These are phyloP conservation scores for Bedellia somnulentella DNA, from an alignment of 2,888 invertebrate genomes.

Conservation along the genomic window DNA sequence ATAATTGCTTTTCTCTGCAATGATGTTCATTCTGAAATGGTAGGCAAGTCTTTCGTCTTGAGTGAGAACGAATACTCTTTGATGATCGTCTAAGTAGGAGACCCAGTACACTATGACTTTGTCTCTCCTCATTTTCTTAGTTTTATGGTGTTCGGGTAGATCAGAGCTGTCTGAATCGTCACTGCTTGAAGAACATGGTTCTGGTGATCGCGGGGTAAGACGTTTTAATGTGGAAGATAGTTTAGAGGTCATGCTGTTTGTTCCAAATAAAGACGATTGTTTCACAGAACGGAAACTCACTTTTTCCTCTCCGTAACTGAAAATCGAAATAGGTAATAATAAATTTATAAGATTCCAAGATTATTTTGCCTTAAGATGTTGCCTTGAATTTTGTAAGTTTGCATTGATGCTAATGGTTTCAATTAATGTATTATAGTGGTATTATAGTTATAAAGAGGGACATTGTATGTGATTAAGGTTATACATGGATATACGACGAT, in stretches of 20 bases:
- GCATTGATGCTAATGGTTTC: too few relatives aligned
- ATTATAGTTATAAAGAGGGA: too few relatives aligned
- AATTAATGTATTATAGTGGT: too few relatives aligned
- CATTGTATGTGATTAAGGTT: too few relatives aligned
- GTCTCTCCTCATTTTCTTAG: slow-evolving; percentile 66
- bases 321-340: too few relatives aligned
- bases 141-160: slow-evolving; percentile 40
- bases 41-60: slow-evolving; percentile 74
- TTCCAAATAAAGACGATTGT: slow-evolving; percentile 46
- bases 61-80: slow-evolving; percentile 73
- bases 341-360: too few relatives aligned
- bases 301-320: slow-evolving; percentile 68
- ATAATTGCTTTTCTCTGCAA: slow-evolving; percentile 68
- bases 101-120: slow-evolving; percentile 81
- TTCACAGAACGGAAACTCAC: slow-evolving; percentile 72
- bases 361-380: too few relatives aligned
- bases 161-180: slow-evolving; percentile 58
- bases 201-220: slow-evolving; percentile 52
- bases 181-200: slow-evolving; percentile 60
- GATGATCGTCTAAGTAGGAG: slow-evolving; percentile 74
- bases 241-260: slow-evolving; percentile 54
- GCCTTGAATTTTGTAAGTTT: too few relatives aligned
- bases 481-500: too few relatives aligned
- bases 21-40: slow-evolving; percentile 59
- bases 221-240: slow-evolving; percentile 57